Evolutionary conservation across 2,113 vertebrate species (phyloP).

Genomic region (Oxygymnocypris stewartii): DNA sequence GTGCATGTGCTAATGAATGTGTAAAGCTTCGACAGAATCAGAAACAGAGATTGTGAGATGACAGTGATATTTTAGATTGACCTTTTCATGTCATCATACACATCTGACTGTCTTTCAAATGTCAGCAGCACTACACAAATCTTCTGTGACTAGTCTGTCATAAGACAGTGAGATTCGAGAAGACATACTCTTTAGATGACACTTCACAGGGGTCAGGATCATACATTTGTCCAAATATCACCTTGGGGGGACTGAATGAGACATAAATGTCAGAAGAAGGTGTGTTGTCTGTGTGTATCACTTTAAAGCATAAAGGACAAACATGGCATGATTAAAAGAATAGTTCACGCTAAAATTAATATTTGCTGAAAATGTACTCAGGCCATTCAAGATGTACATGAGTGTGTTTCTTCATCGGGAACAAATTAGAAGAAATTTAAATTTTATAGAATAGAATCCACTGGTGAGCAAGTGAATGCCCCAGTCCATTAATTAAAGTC

Average conservation of each 20-base stretch:
- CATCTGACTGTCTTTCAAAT: not conserved
- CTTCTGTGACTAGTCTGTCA: not conserved
- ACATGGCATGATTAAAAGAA: not conserved
- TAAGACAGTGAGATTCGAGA: conserved; percentile 7
- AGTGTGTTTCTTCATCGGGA: not conserved
- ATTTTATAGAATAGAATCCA: too few species aligned
- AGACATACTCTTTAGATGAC: conserved; percentile 12
- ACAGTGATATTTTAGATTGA: conserved; percentile 27
- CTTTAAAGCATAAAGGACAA: conserved; percentile 1
- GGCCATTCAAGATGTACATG: not conserved
- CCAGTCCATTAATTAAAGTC: too few species aligned
- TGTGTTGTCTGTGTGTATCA: not conserved
- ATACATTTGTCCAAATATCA: conserved; percentile 21
- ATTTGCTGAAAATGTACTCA: not conserved
- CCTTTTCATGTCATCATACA: not conserved
- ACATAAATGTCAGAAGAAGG: conserved; percentile 26
- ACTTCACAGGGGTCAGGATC: not conserved
- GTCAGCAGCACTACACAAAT: conserved; percentile 16
- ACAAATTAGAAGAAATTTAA: not conserved
- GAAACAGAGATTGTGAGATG: not conserved
- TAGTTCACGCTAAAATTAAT: not conserved
- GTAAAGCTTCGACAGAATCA: conserved; percentile 7
- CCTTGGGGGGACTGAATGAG: conserved; percentile 19
- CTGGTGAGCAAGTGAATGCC: too few species aligned
- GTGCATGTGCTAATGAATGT: conserved; percentile 14